These are phyloP conservation scores for Megalopta genalis DNA, from an alignment of 1,140 invertebrate genomes.

Conservation along the genomic window DNA sequence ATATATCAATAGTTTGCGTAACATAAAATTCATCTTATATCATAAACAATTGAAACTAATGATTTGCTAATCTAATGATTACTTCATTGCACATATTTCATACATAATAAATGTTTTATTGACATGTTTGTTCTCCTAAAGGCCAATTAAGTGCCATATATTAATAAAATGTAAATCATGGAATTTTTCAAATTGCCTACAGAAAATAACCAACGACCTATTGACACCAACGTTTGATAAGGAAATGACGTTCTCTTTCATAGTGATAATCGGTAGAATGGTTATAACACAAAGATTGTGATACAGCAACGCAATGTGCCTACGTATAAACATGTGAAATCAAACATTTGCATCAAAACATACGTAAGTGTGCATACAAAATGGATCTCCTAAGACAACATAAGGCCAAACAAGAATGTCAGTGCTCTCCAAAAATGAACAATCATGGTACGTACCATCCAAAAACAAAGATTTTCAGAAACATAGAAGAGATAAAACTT, in stretches of 20 bases:
- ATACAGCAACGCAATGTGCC: constrained; percentile 11
- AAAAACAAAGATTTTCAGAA: neutral
- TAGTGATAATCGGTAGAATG: constrained; percentile 27
- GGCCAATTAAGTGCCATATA: neutral
- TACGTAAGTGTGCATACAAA: constrained; percentile 22
- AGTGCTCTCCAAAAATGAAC: constrained; percentile 25
- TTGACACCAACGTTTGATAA: constrained; percentile 60
- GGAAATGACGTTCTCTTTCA: constrained; percentile 43
- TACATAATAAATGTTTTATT: constrained; percentile 6
- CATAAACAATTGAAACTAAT: constrained; percentile 48
- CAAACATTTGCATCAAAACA: constrained; percentile 10
- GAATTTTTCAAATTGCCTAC: constrained; percentile 31
- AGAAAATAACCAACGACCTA: constrained; percentile 58
- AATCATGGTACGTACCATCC: constrained; percentile 35
- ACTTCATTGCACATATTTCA: constrained; percentile 13
- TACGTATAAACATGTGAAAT: constrained; percentile 22
- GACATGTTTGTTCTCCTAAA: constrained; percentile 5
- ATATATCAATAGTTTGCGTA: constrained; percentile 19
- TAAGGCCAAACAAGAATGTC: constrained; percentile 27
- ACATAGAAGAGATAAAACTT: neutral
- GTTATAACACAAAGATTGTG: constrained; percentile 24
- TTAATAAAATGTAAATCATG: constrained; percentile 14
- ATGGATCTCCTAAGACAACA: constrained; percentile 47
- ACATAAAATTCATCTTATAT: constrained; percentile 34
- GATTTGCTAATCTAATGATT: neutral